Evolutionary conservation across 2,797 vertebrate species (phyloP).

Genomic region (Dermochelys coriacea): DNA sequence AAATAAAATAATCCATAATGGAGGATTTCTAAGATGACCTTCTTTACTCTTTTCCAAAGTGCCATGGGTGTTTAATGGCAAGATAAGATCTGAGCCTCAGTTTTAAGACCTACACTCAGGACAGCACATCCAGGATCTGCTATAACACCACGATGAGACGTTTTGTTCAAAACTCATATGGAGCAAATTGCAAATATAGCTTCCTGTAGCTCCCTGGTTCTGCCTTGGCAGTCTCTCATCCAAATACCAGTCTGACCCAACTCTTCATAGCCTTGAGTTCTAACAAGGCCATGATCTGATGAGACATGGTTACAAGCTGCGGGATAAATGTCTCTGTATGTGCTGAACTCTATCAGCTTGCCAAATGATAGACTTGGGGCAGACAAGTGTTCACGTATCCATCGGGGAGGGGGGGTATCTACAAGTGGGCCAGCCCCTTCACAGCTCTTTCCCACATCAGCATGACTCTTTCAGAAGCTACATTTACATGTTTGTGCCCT

Average conservation of each 20-base stretch:
- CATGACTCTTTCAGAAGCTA: background rate
- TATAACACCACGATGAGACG: background rate
- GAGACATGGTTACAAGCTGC: background rate
- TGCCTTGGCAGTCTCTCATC: slow-evolving; percentile 20
- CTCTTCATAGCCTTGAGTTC: background rate
- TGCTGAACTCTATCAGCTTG: slow-evolving; percentile 11
- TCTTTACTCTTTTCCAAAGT: background rate
- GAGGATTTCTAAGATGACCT: background rate
- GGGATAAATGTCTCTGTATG: background rate
- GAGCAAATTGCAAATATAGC: background rate
- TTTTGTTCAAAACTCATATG: slow-evolving; percentile 15
- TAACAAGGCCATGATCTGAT: background rate
- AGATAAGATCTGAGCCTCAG: background rate
- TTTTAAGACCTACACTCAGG: background rate
- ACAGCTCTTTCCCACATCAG: background rate
- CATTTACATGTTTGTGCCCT: slow-evolving; percentile 1
- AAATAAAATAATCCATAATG: background rate
- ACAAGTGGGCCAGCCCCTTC: background rate
- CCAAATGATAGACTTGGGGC: background rate
- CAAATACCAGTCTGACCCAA: slow-evolving; percentile 12
- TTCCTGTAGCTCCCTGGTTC: slow-evolving; percentile 22
- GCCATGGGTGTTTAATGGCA: background rate
- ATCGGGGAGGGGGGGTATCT: background rate
- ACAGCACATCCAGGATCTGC: background rate
- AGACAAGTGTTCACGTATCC: slow-evolving; percentile 14